These are phyloP conservation scores for Dicrostonyx torquatus DNA, from an alignment of 2,797 vertebrate genomes.

Conservation along the genomic window DNA sequence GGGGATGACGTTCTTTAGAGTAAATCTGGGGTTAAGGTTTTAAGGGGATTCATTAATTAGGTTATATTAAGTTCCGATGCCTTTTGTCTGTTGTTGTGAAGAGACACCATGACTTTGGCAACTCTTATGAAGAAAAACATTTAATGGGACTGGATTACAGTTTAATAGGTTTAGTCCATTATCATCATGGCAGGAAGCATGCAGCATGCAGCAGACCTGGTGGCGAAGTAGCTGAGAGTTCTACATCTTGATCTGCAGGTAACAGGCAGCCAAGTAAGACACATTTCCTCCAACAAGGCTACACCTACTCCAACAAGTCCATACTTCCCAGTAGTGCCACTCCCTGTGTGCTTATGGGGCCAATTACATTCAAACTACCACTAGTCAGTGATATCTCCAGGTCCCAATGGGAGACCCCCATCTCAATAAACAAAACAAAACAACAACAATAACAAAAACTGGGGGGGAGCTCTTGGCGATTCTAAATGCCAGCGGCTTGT, in stretches of 20 bases:
- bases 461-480: no score
- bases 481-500: neutral
- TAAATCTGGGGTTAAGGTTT: conserved; percentile 5
- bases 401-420: no score
- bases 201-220: neutral
- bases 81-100: neutral
- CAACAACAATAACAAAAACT: no score
- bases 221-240: neutral
- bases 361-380: neutral
- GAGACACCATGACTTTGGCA: neutral
- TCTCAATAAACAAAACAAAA: no score
- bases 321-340: neutral
- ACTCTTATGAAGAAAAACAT: neutral
- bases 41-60: neutral
- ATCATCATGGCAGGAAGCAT: neutral
- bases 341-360: neutral
- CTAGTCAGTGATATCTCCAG: no score
- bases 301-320: neutral
- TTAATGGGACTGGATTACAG: neutral
- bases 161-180: neutral
- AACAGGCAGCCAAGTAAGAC: neutral
- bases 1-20: neutral
- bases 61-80: neutral
- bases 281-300: neutral
- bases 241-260: neutral